These are phyloP conservation scores for Tipula unca DNA, from an alignment of 2,888 invertebrate species.

Conservation along the genomic window DNA sequence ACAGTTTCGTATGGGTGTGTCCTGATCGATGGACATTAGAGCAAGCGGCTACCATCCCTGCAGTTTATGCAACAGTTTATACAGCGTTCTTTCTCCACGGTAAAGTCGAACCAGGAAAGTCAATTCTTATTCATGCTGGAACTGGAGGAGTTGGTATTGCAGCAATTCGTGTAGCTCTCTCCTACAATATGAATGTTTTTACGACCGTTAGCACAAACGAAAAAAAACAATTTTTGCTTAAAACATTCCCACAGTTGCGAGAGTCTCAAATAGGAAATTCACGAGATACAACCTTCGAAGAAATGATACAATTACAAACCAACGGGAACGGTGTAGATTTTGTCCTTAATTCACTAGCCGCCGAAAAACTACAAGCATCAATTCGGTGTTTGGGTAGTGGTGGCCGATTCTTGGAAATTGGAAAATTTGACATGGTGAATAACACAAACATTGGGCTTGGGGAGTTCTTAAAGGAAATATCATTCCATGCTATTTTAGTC, in stretches of 20 bases:
- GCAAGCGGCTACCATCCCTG: slow-evolving; percentile 70
- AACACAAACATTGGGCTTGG: slow-evolving; percentile 57
- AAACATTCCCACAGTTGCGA: slow-evolving; percentile 46
- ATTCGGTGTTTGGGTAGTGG: slow-evolving; percentile 50
- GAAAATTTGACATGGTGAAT: slow-evolving; percentile 69
- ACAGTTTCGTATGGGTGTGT: slow-evolving; percentile 49
- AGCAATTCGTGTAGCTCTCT: slow-evolving; percentile 62
- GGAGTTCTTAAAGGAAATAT: slow-evolving; percentile 59
- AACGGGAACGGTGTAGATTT: slow-evolving; percentile 83
- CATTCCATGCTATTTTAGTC: slow-evolving; percentile 70
- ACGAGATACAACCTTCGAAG: slow-evolving; percentile 77
- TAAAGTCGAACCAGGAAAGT: slow-evolving; percentile 38
- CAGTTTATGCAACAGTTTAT: slow-evolving; percentile 64
- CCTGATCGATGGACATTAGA: slow-evolving; percentile 64
- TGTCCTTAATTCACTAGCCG: slow-evolving; percentile 84
- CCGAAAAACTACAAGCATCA: slow-evolving; percentile 76
- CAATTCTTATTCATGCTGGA: slow-evolving; percentile 49
- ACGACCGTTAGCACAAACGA: slow-evolving; percentile 63
- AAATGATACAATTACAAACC: slow-evolving; percentile 70
- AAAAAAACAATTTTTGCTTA: slow-evolving; percentile 54
- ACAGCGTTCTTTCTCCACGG: slow-evolving; percentile 42
- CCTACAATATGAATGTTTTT: slow-evolving; percentile 54
- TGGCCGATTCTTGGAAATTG: slow-evolving; percentile 76
- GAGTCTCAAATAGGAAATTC: slow-evolving; percentile 71
- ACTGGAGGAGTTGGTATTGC: slow-evolving; percentile 70